phyloP scores from a whole-genome alignment of 2,113 vertebrate genomes.

The Calyptomena viridis region DNA sequence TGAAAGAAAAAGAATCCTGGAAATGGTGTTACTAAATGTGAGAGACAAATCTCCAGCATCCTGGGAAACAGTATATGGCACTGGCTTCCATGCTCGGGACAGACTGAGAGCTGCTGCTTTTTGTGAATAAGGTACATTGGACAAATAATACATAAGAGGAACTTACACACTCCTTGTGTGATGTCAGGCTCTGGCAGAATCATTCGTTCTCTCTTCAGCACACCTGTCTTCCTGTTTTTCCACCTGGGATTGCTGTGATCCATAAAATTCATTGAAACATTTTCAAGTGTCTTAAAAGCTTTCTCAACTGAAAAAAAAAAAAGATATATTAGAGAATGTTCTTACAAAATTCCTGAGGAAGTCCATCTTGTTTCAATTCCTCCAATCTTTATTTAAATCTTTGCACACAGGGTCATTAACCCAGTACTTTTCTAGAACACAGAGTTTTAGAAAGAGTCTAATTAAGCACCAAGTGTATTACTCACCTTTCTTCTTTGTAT shows the following conservation, averaged over 20 bases:
- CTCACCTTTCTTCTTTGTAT: neutral
- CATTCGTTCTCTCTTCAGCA: neutral
- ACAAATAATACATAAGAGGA: neutral
- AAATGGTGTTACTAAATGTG: neutral
- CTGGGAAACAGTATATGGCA: neutral
- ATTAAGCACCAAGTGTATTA: neutral
- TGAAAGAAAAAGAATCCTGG: neutral
- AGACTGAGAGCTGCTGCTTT: neutral
- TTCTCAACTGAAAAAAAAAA: neutral
- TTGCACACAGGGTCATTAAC: neutral
- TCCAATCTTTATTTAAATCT: neutral
- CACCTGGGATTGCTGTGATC: neutral
- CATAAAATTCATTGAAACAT: neutral
- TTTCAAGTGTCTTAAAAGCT: neutral
- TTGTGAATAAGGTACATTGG: neutral
- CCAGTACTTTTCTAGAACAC: neutral
- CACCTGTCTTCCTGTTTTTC: neutral
- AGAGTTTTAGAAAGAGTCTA: neutral
- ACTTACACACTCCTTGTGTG: neutral
- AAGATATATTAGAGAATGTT: neutral
- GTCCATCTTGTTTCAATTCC: neutral
- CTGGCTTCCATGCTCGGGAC: neutral
- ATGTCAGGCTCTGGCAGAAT: neutral
- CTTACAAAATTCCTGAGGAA: neutral
- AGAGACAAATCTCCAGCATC: accelerated